These are phyloP conservation scores for Pseudochirops cupreus DNA, from an alignment of 2,797 vertebrate genomes.

Conservation along the genomic window DNA sequence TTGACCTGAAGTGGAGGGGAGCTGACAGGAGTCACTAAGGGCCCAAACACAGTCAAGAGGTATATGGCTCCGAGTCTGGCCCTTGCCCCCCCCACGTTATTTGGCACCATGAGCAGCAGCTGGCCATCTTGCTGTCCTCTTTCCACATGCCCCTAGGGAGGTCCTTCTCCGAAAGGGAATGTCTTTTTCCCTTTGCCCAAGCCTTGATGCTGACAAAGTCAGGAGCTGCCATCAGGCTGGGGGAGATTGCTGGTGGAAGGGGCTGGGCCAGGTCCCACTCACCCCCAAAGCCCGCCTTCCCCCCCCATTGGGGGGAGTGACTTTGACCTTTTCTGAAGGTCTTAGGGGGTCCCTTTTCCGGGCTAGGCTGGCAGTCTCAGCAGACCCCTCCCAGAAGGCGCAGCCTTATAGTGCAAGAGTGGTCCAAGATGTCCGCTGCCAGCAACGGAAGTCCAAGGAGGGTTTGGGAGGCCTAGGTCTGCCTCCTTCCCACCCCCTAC, in stretches of 20 bases:
- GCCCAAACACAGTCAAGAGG: constrained; percentile 64
- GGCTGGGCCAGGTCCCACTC: not conserved
- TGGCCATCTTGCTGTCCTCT: not conserved
- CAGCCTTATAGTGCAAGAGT: not conserved
- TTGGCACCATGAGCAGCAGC: constrained; percentile 20
- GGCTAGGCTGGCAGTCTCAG: not conserved
- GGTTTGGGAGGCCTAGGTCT: not conserved
- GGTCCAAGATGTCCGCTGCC: not conserved
- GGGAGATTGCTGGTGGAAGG: not conserved
- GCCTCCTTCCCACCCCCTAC: not conserved
- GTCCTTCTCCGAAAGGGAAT: not conserved
- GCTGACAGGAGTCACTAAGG: constrained; percentile 8
- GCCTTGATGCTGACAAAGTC: not conserved
- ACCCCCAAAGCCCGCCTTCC: not conserved
- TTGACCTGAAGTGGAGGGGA: constrained; percentile 77
- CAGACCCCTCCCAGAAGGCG: not conserved
- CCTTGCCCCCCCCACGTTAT: constrained; percentile 23
- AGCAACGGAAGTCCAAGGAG: constrained; percentile 4
- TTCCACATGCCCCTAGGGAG: not conserved
- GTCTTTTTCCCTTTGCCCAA: not conserved
- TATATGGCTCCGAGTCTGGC: constrained; percentile 78
- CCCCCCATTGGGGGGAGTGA: not conserved
- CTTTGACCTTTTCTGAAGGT: not conserved
- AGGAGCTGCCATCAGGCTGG: not conserved
- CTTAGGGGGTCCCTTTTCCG: not conserved